phyloP scores from a whole-genome alignment of 1,140 invertebrate species.

The Pseudomyrmex gracilis region DNA sequence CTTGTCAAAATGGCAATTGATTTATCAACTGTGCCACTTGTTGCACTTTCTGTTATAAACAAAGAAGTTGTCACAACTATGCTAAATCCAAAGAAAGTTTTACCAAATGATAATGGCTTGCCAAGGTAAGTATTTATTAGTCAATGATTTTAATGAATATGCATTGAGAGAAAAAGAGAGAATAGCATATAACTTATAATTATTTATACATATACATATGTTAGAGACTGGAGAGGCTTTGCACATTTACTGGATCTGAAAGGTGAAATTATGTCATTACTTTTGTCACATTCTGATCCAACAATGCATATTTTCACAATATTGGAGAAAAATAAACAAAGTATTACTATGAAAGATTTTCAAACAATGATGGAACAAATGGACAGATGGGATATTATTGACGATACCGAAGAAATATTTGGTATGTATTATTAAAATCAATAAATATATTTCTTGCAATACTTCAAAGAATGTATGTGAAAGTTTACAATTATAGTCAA shows the following conservation, averaged over 20 bases:
- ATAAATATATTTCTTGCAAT: background rate
- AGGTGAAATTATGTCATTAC: conserved; percentile 83
- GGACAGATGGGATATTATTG: conserved; percentile 89
- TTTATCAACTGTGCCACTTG: conserved; percentile 88
- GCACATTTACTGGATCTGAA: conserved; percentile 86
- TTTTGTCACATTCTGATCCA: conserved; percentile 85
- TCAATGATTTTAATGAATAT: background rate
- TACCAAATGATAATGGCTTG: conserved; percentile 86
- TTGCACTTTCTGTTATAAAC: conserved; percentile 84
- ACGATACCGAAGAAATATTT: conserved; percentile 87
- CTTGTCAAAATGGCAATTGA: conserved; percentile 84
- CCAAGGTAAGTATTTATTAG: conserved; percentile 82
- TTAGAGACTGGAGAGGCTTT: conserved; percentile 90
- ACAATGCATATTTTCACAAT: conserved; percentile 85
- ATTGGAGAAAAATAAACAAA: conserved; percentile 82
- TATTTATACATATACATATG: conserved; percentile 64
- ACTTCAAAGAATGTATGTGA: conserved; percentile 15
- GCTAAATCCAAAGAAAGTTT: conserved; percentile 87
- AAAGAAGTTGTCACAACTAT: conserved; percentile 85
- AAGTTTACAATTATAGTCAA: conserved; percentile 16
- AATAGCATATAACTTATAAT: conserved; percentile 25
- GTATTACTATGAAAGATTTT: conserved; percentile 85
- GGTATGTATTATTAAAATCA: conserved; percentile 82
- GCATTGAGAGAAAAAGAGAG: conserved; percentile 25
- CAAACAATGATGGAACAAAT: conserved; percentile 86